Evolutionary conservation across 2,888 invertebrate genomes (phyloP).

Genomic region (Belgica antarctica): DNA sequence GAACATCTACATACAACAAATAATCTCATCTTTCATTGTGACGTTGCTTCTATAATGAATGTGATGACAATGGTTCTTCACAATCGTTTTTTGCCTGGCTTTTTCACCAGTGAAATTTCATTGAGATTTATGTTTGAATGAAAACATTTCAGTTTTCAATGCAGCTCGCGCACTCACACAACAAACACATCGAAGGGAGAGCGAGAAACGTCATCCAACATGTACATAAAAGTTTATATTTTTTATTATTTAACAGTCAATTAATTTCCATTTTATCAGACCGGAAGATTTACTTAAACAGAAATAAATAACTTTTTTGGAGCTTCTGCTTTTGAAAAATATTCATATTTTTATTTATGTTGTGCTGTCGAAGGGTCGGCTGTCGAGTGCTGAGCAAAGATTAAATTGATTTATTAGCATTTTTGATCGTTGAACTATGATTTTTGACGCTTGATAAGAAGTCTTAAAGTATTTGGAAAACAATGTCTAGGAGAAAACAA

Average conservation of each 20-base stretch:
- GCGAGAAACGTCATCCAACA: not conserved
- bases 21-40: conserved; percentile 25
- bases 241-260: conserved; percentile 34
- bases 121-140: conserved; percentile 40
- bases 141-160: conserved; percentile 15
- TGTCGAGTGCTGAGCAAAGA: not conserved
- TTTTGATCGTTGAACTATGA: no score
- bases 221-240: no score
- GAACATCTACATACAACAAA: not conserved
- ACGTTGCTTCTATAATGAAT: conserved; percentile 8
- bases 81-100: not conserved
- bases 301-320: conserved; percentile 26
- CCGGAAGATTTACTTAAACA: conserved; percentile 44
- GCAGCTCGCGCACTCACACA: conserved; percentile 10
- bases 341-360: no score
- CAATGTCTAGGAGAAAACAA: no score
- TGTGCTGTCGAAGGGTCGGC: conserved; percentile 11
- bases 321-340: conserved; percentile 6
- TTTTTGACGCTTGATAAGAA: no score
- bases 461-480: no score
- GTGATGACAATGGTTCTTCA: conserved; percentile 33
- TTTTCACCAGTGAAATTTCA: conserved; percentile 4
- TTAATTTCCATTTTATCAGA: conserved; percentile 43
- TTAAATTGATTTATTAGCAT: conserved; percentile 16
- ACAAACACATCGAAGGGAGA: not conserved